phyloP scores from a whole-genome alignment of 2,797 vertebrate species.

The Podargus strigoides region DNA sequence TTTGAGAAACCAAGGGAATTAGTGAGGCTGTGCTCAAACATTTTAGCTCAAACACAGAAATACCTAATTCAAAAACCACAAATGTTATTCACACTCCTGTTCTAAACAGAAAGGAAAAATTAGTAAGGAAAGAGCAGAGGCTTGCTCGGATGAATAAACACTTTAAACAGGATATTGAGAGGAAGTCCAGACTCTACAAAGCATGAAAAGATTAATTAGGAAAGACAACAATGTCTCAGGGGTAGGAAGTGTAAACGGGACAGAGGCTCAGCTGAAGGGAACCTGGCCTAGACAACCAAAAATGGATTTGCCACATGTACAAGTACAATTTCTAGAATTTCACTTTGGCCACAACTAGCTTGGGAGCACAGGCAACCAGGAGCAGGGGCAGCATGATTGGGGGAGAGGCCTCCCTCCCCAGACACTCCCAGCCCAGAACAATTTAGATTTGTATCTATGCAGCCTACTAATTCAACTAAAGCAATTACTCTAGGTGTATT shows the following conservation, averaged over 20 bases:
- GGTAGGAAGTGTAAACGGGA: background rate
- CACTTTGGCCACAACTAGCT: background rate
- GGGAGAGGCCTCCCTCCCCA: background rate
- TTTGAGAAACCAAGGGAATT: background rate
- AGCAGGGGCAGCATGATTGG: accelerated
- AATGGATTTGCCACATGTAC: background rate
- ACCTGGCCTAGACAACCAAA: background rate
- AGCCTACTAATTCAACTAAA: background rate
- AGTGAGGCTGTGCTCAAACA: background rate
- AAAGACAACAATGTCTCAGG: background rate
- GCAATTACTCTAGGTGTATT: background rate
- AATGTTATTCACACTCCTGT: background rate
- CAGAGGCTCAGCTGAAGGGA: background rate
- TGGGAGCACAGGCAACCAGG: background rate
- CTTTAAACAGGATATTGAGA: background rate
- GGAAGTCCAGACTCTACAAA: background rate
- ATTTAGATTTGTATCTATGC: background rate
- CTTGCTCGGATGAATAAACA: background rate
- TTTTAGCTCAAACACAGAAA: background rate
- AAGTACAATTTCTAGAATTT: background rate
- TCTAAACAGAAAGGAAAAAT: background rate
- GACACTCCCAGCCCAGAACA: background rate
- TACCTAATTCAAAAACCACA: background rate
- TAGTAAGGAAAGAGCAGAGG: background rate
- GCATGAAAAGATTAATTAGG: slow-evolving; percentile 17